These are phyloP conservation scores for Morone saxatilis DNA, from an alignment of 2,113 vertebrate genomes.

Conservation along the genomic window DNA sequence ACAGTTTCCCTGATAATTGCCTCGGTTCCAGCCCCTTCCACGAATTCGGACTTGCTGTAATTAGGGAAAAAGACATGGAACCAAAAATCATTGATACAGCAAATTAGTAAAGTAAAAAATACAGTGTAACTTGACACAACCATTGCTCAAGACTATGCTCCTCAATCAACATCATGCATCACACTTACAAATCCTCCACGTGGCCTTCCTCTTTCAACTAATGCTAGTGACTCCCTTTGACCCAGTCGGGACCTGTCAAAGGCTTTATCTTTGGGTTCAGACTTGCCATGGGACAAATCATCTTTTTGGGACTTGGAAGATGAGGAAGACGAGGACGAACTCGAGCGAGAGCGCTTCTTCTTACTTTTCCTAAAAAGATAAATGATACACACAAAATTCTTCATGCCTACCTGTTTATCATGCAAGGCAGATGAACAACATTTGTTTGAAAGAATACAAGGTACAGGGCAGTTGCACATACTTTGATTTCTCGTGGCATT, in stretches of 20 bases:
- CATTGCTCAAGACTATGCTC: not conserved
- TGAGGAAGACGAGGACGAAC: slow-evolving; percentile 91
- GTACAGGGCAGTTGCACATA: slow-evolving; percentile 63
- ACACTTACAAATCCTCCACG: slow-evolving; percentile 93
- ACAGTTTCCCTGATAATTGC: slow-evolving; percentile 87
- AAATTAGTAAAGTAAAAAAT: not conserved
- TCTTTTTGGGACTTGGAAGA: slow-evolving; percentile 84
- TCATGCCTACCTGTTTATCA: slow-evolving; percentile 1
- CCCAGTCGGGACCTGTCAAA: slow-evolving; percentile 88
- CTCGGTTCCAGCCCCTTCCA: slow-evolving; percentile 94
- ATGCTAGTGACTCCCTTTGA: slow-evolving; percentile 86
- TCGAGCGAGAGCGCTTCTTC: slow-evolving; percentile 91
- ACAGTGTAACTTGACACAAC: not conserved
- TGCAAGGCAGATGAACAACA: not conserved
- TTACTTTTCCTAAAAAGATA: slow-evolving; percentile 88
- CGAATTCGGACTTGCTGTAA: slow-evolving; percentile 90
- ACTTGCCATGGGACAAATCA: slow-evolving; percentile 85
- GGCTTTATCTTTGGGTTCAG: slow-evolving; percentile 86
- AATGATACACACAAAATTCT: slow-evolving; percentile 14
- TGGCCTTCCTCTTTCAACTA: slow-evolving; percentile 85
- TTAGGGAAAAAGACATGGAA: not conserved
- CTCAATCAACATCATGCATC: not conserved
- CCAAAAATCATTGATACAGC: not conserved
- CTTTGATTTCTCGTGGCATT: slow-evolving; percentile 90
- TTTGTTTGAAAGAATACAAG: not conserved